A percentile compares a stretch with the other conserved stretches of the same genome.
Evolutionary conservation across 2,888 invertebrate species (phyloP).

Genomic region (Rutpela maculata): DNA sequence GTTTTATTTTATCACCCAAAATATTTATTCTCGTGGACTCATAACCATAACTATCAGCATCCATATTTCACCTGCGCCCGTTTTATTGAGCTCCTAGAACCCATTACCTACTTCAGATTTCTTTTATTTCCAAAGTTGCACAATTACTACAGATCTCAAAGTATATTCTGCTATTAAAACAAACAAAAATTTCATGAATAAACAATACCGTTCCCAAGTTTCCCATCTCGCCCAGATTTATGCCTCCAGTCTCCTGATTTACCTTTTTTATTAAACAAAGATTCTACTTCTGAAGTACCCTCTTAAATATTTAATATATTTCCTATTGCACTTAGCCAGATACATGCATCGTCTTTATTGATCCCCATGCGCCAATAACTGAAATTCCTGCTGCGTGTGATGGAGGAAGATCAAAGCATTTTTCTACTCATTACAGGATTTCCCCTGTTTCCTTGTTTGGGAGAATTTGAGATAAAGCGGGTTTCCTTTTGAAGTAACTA

Average conservation of each 20-base stretch:
- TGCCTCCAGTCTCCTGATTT: not conserved
- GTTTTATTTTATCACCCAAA: too few species aligned
- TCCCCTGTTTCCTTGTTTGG: slow-evolving; percentile 48
- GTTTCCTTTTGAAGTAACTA: slow-evolving; percentile 47
- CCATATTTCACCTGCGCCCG: not conserved
- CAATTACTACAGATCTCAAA: not conserved
- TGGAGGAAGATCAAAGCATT: slow-evolving; percentile 48
- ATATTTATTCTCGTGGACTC: too few species aligned
- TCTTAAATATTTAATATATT: slow-evolving; percentile 38
- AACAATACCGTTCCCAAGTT: not conserved
- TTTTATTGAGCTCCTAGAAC: not conserved
- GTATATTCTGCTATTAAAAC: not conserved
- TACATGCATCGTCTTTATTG: slow-evolving; percentile 18
- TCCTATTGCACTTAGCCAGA: slow-evolving; percentile 39
- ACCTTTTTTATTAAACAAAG: slow-evolving; percentile 28
- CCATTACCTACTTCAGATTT: not conserved
- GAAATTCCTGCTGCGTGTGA: slow-evolving; percentile 42
- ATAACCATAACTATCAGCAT: too few species aligned
- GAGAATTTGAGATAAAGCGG: slow-evolving; percentile 39
- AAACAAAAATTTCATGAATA: slow-evolving; percentile 1
- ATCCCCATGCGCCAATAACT: slow-evolving; percentile 30
- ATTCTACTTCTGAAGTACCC: slow-evolving; percentile 14
- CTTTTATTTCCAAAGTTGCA: not conserved
- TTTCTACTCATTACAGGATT: slow-evolving; percentile 45
- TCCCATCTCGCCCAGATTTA: not conserved